Evolutionary conservation across 1,140 invertebrate species (phyloP).

Genomic region (Charaxes varanes): DNA sequence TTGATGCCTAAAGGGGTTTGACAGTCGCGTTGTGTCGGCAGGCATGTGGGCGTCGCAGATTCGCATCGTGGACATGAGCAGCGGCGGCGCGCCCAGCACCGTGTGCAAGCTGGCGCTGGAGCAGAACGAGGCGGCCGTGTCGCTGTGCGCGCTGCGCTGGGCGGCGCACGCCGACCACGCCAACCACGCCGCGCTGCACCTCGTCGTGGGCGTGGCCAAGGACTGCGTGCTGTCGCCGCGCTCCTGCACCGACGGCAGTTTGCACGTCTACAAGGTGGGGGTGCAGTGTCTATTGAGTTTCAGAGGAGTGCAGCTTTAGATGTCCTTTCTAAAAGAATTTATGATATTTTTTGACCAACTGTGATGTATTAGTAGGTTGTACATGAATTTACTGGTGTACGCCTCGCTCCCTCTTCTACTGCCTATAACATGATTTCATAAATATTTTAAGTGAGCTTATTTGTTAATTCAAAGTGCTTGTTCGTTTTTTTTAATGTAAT

Average conservation of each 20-base stretch:
- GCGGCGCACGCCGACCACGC: constrained; percentile 46
- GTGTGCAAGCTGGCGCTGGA: constrained; percentile 88
- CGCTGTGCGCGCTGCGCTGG: constrained; percentile 82
- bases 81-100: constrained; percentile 74
- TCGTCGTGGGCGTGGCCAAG: constrained; percentile 82
- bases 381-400: too few species aligned
- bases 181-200: constrained; percentile 42
- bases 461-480: too few species aligned
- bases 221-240: constrained; percentile 93
- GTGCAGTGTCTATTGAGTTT: too few species aligned
- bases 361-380: too few species aligned
- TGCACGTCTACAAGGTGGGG: constrained; percentile 89
- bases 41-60: constrained; percentile 98
- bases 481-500: too few species aligned
- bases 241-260: constrained; percentile 84
- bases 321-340: too few species aligned
- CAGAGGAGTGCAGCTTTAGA: too few species aligned
- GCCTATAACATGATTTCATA: too few species aligned
- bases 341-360: too few species aligned
- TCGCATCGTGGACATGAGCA: constrained; percentile 91
- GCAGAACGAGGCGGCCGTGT: constrained; percentile 96
- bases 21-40: constrained; percentile 33
- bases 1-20: neutral
- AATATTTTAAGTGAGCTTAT: too few species aligned
- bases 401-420: too few species aligned